Base-by-base conservation (phyloP, 1,140 invertebrate genomes). In the Drosophila guanche region DNA sequence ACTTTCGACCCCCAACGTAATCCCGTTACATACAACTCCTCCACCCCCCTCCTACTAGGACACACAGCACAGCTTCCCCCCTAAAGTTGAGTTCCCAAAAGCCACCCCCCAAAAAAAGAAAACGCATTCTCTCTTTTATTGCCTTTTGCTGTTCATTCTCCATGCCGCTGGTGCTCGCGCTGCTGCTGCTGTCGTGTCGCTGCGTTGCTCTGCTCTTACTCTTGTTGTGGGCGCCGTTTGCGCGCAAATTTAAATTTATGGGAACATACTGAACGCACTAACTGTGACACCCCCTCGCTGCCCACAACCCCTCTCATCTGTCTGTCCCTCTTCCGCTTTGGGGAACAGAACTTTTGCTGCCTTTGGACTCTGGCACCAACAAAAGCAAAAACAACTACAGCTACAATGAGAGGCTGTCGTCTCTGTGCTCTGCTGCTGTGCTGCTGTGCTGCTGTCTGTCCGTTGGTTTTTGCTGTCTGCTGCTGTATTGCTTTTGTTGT, bases 191-290 rank as follows among this genome's bases (percentile, higher is more conserved):
- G 27, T 42, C 14, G 27, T 2, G 22, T 33, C 4, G 14, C 8
- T 5, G 2, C 20, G 29, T 37, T 55, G 20, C 53, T 43, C 37
- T 52, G 53, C 53, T 66, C 40, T 45, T 59, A 12, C 37, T 61
- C 43, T 27, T 76, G 40, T 53, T 80, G 67, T 68, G 58, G 74
- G 71, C 70, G 76, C 54, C 51, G 70, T 79, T 79, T 80, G 77
- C 77, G 79, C 79, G 76, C 54, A 86, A 85, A 86, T 85, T 85
- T 77, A 86, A 85, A 85, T 85, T 86, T 85, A 85, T 85, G 76
- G 54, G 79, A 84, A 79, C 59, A 48, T 84, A 59, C 66, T 79
- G 46, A 59, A 66, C 70, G 65, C 77, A 84, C 80, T 84, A 84
- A 84, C 71, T 55, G 62, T 65, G 79, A 51, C 70, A 56, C 69